Evolutionary conservation across 2,113 vertebrate genomes (phyloP).

Genomic region (Phodopus roborovskii): DNA sequence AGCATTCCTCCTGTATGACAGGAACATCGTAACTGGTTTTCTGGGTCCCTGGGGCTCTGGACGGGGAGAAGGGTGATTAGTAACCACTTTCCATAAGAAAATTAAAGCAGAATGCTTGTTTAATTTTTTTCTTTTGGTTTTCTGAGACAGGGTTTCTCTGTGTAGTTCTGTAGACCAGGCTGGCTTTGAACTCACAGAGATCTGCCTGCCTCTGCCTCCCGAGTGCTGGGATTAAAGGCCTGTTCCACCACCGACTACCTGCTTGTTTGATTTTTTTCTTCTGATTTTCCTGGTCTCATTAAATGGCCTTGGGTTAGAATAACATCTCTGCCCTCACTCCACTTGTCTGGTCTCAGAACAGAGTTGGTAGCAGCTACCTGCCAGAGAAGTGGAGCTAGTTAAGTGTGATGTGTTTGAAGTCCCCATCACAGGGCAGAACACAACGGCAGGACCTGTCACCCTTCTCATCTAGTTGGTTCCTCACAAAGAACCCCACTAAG

Average conservation of each 20-base stretch:
- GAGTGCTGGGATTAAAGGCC: no score
- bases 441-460: background rate
- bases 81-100: background rate
- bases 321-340: background rate
- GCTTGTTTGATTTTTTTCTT: background rate
- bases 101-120: background rate
- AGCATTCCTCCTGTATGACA: background rate
- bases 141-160: no score
- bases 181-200: no score
- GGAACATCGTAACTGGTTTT: background rate
- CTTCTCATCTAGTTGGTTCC: background rate
- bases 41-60: background rate
- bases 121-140: background rate
- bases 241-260: no score
- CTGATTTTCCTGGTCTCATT: background rate
- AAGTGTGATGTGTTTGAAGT: background rate
- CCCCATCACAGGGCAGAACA: background rate
- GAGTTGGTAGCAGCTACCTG: background rate
- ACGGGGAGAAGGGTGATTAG: background rate
- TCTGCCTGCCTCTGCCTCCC: no score
- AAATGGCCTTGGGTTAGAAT: background rate
- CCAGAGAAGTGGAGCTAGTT: background rate
- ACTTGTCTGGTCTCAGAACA: background rate
- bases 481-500: slow-evolving; percentile 15
- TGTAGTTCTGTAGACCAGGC: no score